phyloP scores from a whole-genome alignment of 2,888 invertebrate genomes.

The Synanthedon andrenaeformis region DNA sequence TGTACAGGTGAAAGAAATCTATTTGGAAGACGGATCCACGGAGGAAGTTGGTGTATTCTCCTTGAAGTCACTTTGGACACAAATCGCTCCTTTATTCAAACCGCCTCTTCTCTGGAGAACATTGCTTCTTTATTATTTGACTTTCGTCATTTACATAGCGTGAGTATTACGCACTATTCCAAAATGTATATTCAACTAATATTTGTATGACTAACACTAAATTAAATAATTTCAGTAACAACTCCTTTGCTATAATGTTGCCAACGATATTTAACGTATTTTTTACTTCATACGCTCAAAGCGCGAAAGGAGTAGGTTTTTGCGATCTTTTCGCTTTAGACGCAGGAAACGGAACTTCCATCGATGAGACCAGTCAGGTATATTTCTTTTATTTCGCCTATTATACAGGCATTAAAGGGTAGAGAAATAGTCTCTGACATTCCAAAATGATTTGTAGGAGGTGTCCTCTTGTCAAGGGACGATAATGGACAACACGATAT shows the following conservation, averaged over 20 bases:
- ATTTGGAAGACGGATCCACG: constrained; percentile 36
- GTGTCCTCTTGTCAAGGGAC: constrained; percentile 1
- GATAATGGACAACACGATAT: constrained; percentile 48
- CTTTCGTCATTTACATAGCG: constrained; percentile 76
- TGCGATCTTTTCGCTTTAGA: constrained; percentile 32
- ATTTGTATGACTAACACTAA: not conserved
- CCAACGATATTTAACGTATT: constrained; percentile 70
- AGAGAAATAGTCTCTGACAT: not conserved
- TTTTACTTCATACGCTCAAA: constrained; percentile 47
- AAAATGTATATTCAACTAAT: not conserved
- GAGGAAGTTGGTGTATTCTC: constrained; percentile 43
- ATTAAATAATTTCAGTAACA: constrained; percentile 36
- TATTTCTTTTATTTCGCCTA: no score
- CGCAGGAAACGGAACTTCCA: not conserved
- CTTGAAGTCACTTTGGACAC: constrained; percentile 61
- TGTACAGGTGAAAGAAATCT: constrained; percentile 13
- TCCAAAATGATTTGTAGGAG: not conserved
- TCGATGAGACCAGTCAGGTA: not conserved
- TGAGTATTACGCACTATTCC: constrained; percentile 29
- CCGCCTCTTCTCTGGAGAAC: constrained; percentile 65
- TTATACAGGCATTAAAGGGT: not conserved
- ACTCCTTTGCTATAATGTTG: constrained; percentile 67
- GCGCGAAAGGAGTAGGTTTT: constrained; percentile 31
- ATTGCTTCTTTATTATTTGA: constrained; percentile 66
- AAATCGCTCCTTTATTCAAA: constrained; percentile 68